Evolutionary conservation across 2,797 vertebrate genomes (phyloP), one percentile per base, ranked within the genome.

Genomic region (Pterois miles): DNA sequence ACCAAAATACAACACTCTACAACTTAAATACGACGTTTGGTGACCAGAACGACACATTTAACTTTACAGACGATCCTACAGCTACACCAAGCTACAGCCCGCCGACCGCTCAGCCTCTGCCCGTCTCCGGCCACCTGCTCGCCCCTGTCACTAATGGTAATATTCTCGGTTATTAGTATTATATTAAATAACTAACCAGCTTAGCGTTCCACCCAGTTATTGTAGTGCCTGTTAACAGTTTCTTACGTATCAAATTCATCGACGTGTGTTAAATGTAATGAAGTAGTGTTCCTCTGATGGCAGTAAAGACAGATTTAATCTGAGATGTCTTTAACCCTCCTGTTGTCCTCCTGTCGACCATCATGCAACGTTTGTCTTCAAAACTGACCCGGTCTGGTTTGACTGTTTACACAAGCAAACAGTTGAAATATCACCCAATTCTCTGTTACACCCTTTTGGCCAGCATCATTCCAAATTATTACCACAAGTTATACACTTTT

Each of bases 91-190:
- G 8, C 31, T 7, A 1, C 25, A 11, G 0, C 36, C 40, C 1
- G 43, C 6, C 4, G 3, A 23, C 71, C 1, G 29, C 58, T 0
- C 66, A 70, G 1, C 79, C 91, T 0, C 88, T 92, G 62, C 88
- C 92, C 3, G 57, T 69, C n/a, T 86, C 86, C 48, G 88, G 87
- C 9, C 22, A 6, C 5, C 78, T 93, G 12, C 90, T 53, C 14
- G 0, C 72, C 0, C 58, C 88, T 1, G 33, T 67, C 29, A 68
- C 81, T 12, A 13, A 52, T 31, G 91, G 93, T 94, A 79, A 71
- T 3, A 12, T 4, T 18, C 23, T 18, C 23, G 18, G 3, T 23
- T 20, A 48, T 33, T 22, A n/a, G 5, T 36, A 2, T 27, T 0
- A 31, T 3, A 5, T 60, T 8, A 48, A 12, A 8, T 16, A 12